Evolutionary conservation across 2,113 vertebrate genomes (phyloP), one percentile per base, ranked within the genome.

Genomic region (Monarcha castaneiventris): DNA sequence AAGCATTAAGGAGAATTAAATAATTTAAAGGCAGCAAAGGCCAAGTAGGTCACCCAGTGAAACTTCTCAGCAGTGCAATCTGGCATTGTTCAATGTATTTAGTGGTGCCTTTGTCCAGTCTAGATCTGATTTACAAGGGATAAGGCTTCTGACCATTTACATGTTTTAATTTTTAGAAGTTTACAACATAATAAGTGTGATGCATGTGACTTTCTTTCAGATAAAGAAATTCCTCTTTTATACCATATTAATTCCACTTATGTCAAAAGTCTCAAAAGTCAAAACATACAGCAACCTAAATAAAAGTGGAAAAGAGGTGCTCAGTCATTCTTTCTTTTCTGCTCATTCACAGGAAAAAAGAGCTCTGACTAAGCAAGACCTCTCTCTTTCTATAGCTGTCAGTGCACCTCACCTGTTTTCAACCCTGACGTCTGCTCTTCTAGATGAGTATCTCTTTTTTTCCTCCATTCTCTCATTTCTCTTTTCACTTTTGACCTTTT

Each of bases 21-120:
- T 91, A 84, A 91, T 87, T 92, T 84, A 94, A 93, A 91, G 44
- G 35, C 41, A 86, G 23, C 32, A 91, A 91, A 94, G 76, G 76
- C 83, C 83, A 89, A 78, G 48, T 84, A 72, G 79, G 68, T 75
- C 78, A 93, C 33, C 11, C 27, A 74, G 32, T 64, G 15, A 27
- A 81, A 80, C 39, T 22, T 66, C 43, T 83, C 68, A 68, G 48
- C 48, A 56, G 35, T 69, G 56, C 16, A 51, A 11, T 59, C 43
- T 87, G 75, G 52, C 33, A 32, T 49, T 63, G 27, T 27, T 87
- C 63, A 77, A 25, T 0, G 1, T 39, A 84, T 81, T 92, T 81
- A 79, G 9, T 68, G 64, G 3, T 84, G 41, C 2, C 11, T 87
- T 93, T 81, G 29, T 72, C 39, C 39, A 52, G 11, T 32, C 27